Conservation (phyloP, 2,888 invertebrate genomes). For the Seira musarum region DNA sequence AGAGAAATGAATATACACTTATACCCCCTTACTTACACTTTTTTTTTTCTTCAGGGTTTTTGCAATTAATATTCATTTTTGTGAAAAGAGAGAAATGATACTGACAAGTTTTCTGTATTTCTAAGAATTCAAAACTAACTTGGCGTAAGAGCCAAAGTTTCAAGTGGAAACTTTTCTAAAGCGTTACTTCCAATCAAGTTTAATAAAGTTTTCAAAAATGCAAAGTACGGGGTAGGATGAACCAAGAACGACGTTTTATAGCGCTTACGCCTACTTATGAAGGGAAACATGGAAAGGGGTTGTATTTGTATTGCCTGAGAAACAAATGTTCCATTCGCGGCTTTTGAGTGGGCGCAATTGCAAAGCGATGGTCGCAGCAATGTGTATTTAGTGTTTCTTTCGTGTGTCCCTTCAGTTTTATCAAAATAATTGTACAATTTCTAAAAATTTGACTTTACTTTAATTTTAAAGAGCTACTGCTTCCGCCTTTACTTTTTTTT, state of each 20-base stretch:
- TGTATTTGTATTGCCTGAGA: too few relatives aligned
- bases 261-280: slow-evolving; percentile 1
- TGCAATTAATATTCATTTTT: slow-evolving; percentile 23
- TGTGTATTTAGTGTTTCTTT: too few relatives aligned
- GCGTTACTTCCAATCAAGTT: slow-evolving; percentile 27
- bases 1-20: slow-evolving; percentile 17
- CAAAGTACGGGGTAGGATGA: slow-evolving; percentile 1
- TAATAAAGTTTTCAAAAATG: slow-evolving; percentile 41
- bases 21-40: background rate
- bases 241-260: slow-evolving; percentile 16
- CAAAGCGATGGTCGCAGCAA: too few relatives aligned
- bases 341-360: too few relatives aligned
- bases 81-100: slow-evolving; percentile 8
- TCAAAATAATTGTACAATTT: too few relatives aligned
- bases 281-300: too few relatives aligned
- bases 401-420: too few relatives aligned
- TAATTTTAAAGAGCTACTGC: background rate
- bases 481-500: background rate
- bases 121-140: too few relatives aligned
- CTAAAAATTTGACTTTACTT: background rate
- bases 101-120: background rate
- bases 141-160: too few relatives aligned
- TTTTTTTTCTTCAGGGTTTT: slow-evolving; percentile 20
- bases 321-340: too few relatives aligned
- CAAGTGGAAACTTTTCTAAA: background rate